phyloP scores from a whole-genome alignment of 2,888 invertebrate genomes.

The Pteria penguin region DNA sequence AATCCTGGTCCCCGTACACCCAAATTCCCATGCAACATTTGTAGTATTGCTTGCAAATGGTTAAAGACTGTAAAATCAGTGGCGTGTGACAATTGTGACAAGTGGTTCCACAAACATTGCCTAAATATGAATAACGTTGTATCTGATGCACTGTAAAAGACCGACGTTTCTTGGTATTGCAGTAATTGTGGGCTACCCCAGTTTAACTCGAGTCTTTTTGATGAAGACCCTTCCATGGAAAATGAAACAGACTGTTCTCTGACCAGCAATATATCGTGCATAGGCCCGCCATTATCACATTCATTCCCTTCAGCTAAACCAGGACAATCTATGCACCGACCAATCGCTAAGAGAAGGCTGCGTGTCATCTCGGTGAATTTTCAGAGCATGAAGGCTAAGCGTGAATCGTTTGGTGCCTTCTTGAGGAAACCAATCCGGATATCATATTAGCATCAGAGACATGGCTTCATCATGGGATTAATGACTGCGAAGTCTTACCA shows the following conservation, averaged over 20 bases:
- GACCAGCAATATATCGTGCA: not conserved
- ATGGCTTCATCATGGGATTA: not conserved
- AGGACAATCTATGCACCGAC: not conserved
- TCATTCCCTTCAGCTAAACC: not conserved
- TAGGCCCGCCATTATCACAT: not conserved
- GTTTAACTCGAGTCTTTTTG: conserved; percentile 24
- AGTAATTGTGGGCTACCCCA: conserved; percentile 24
- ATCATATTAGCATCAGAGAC: not conserved
- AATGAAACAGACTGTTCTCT: not conserved
- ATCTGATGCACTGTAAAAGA: conserved; percentile 7
- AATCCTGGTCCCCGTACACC: too few relatives aligned
- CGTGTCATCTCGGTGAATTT: not conserved
- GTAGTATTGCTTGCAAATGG: too few relatives aligned
- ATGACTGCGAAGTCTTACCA: not conserved
- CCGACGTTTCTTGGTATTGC: conserved; percentile 21
- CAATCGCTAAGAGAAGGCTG: not conserved
- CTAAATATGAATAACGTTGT: conserved; percentile 10
- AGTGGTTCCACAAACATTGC: not conserved
- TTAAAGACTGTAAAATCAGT: not conserved
- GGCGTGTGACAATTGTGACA: not conserved
- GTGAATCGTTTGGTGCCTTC: not conserved
- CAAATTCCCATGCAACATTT: too few relatives aligned
- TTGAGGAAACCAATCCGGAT: not conserved
- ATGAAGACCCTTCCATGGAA: not conserved
- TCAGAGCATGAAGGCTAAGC: not conserved